A percentile compares a stretch with the other conserved stretches of the same genome.
phyloP scores from a whole-genome alignment of 2,888 invertebrate species.

The Synanthedon myopaeformis region DNA sequence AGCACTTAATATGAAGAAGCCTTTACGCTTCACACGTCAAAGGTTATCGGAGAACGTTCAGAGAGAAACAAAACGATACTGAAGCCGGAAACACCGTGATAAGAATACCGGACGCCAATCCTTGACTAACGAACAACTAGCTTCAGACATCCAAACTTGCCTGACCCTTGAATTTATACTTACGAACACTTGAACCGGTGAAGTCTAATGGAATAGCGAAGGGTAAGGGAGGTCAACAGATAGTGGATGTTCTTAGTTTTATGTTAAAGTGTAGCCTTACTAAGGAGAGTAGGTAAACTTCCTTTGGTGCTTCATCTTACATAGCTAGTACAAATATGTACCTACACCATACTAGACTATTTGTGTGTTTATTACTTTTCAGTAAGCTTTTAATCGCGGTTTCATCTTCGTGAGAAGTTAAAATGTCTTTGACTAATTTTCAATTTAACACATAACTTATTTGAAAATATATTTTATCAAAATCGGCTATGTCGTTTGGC shows the following conservation, averaged over 20 bases:
- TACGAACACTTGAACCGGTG: not conserved
- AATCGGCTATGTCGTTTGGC: no score
- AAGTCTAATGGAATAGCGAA: slow-evolving; percentile 4
- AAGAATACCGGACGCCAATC: slow-evolving; percentile 53
- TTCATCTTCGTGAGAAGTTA: no score
- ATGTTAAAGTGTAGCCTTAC: slow-evolving; percentile 17
- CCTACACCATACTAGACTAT: no score
- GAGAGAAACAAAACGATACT: slow-evolving; percentile 48
- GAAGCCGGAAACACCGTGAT: slow-evolving; percentile 45
- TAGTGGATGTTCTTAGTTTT: slow-evolving; percentile 15
- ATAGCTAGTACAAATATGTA: no score
- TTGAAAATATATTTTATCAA: no score
- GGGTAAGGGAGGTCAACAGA: slow-evolving; percentile 14
- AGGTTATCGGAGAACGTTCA: slow-evolving; percentile 34
- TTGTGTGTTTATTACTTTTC: no score
- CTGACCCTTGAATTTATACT: slow-evolving; percentile 15
- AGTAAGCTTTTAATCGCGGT: no score
- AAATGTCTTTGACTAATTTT: no score
- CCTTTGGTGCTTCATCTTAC: slow-evolving; percentile 2
- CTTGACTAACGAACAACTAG: slow-evolving; percentile 51
- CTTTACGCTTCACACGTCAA: slow-evolving; percentile 3
- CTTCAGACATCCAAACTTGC: slow-evolving; percentile 25
- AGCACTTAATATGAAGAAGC: no score
- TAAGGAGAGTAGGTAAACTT: slow-evolving; percentile 13
- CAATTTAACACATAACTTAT: no score